Evolutionary conservation across 2,113 vertebrate genomes (phyloP).

Genomic region (Sebastes schlegelii): DNA sequence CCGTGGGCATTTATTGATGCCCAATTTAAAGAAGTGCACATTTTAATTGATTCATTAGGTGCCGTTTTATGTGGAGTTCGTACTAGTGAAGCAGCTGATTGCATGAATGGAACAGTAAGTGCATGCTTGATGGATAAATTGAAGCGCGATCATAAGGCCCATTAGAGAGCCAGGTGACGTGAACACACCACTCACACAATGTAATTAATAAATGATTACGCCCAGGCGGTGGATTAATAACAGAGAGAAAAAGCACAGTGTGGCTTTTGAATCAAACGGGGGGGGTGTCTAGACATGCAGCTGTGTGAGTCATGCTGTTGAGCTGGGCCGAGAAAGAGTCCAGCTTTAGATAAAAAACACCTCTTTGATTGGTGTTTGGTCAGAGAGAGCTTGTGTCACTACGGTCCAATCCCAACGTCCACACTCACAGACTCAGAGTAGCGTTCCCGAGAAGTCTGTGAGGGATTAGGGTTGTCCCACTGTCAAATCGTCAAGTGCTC

Average conservation of each 20-base stretch:
- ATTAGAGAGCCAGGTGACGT: constrained; percentile 61
- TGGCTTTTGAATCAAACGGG: constrained; percentile 57
- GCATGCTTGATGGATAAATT: constrained; percentile 38
- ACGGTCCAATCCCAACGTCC: too few relatives aligned
- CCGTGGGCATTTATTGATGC: constrained; percentile 4
- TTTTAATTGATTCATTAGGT: constrained; percentile 30
- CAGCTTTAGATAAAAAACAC: background rate
- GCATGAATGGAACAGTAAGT: constrained; percentile 23
- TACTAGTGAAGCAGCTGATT: background rate
- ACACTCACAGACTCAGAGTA: too few relatives aligned
- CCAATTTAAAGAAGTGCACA: constrained; percentile 27
- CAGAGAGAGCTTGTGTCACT: background rate
- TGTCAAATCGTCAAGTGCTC: too few relatives aligned
- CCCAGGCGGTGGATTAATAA: constrained; percentile 51
- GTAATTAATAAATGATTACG: constrained; percentile 60
- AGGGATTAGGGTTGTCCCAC: too few relatives aligned
- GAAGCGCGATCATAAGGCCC: constrained; percentile 46
- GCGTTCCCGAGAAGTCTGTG: too few relatives aligned
- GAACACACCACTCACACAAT: constrained; percentile 30
- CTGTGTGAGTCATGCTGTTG: constrained; percentile 55
- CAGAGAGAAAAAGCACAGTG: constrained; percentile 27
- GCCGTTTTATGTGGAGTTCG: constrained; percentile 1
- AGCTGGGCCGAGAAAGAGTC: background rate
- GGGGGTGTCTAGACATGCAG: constrained; percentile 44
- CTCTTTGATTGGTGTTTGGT: constrained; percentile 13